Conservation (phyloP, 2,888 invertebrate species). For the Automeris io region DNA sequence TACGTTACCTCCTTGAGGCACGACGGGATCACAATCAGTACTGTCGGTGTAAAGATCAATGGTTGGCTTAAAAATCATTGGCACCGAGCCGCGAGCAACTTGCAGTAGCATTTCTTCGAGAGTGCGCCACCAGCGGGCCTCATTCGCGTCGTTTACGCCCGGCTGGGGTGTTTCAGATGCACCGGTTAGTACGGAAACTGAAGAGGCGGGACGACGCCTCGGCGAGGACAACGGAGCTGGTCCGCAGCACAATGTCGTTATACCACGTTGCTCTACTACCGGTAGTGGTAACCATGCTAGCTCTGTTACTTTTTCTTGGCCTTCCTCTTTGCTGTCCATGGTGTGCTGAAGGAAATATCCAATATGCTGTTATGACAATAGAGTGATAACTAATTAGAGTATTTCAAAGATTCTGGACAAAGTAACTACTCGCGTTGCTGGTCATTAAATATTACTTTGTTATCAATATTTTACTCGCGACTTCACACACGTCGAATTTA, state of each 20-base stretch:
- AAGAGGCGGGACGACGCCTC: conserved; percentile 73
- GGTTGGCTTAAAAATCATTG: conserved; percentile 88
- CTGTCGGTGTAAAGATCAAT: conserved; percentile 83
- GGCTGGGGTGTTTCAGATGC: conserved; percentile 14
- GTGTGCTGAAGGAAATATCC: conserved; percentile 45
- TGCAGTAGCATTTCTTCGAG: conserved; percentile 87
- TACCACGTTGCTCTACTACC: conserved; percentile 80
- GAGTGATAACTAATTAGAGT: background rate
- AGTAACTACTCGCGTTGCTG: too few relatives aligned
- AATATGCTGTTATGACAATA: too few relatives aligned
- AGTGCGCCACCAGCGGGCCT: conserved; percentile 79
- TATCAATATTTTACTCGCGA: too few relatives aligned
- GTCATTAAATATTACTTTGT: too few relatives aligned
- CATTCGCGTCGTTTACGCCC: conserved; percentile 21
- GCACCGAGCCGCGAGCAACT: conserved; percentile 81
- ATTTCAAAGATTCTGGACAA: too few relatives aligned
- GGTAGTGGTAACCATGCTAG: conserved; percentile 86
- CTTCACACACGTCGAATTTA: too few relatives aligned
- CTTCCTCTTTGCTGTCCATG: background rate
- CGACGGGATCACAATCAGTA: conserved; percentile 82
- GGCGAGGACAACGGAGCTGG: conserved; percentile 74
- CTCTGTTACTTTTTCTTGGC: conserved; percentile 23
- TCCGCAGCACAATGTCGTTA: conserved; percentile 83
- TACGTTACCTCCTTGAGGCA: conserved; percentile 81
- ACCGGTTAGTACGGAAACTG: conserved; percentile 56